Conservation (phyloP, 1,140 invertebrate genomes). For the Trichonephila clavata region DNA sequence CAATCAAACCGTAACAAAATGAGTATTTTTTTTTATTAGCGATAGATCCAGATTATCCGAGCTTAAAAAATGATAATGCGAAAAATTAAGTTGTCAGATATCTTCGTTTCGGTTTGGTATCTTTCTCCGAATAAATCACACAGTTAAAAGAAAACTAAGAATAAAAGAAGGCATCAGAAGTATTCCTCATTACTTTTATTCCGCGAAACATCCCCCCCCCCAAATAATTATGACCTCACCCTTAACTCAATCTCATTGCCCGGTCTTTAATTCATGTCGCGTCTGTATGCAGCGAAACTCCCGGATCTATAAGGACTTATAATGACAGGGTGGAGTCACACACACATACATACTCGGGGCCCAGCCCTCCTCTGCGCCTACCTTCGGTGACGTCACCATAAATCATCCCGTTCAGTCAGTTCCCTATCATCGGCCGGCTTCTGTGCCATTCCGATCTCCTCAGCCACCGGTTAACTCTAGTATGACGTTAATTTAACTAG, state of each 20-base stretch:
- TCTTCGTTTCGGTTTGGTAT: not conserved
- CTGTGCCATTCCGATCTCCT: not conserved
- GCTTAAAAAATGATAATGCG: not conserved
- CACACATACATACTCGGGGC: not conserved
- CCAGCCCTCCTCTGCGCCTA: slow-evolving; percentile 65
- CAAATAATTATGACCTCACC: slow-evolving; percentile 55
- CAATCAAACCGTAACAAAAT: no score
- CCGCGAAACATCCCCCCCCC: not conserved
- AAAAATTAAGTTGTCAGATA: not conserved
- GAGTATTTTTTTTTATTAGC: no score
- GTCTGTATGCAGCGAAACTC: slow-evolving; percentile 48
- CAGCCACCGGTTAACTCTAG: not conserved
- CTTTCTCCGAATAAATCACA: slow-evolving; percentile 26
- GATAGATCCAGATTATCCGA: no score
- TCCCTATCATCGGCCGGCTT: not conserved
- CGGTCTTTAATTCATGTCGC: slow-evolving; percentile 60
- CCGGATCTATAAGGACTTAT: slow-evolving; percentile 70
- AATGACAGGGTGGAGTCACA: slow-evolving; percentile 68
- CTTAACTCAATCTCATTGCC: slow-evolving; percentile 47
- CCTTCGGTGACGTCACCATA: slow-evolving; percentile 61
- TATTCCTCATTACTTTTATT: slow-evolving; percentile 27
- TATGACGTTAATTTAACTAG: not conserved
- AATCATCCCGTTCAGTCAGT: slow-evolving; percentile 37
- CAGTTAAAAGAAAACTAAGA: not conserved
- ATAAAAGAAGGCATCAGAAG: not conserved